Base-by-base conservation (phyloP, 2,113 vertebrate genomes). In the Indicator maculatus region DNA sequence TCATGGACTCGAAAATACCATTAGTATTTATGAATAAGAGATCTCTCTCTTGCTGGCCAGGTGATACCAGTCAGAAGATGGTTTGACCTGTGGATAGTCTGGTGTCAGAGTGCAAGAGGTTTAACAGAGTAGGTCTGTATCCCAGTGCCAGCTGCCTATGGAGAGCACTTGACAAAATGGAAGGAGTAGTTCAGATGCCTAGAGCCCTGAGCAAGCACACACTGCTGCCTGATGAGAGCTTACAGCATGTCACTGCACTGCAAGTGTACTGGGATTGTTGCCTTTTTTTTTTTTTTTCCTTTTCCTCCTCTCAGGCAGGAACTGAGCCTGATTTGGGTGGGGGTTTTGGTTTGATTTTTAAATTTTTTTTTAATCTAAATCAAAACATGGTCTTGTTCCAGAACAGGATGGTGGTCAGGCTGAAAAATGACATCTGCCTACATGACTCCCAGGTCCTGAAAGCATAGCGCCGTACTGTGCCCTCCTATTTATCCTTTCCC, bases 381-480 rank as follows among this genome's bases (percentile, higher is more conserved):
- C 26, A 44, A 58, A 81, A 41, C 13, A 9, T 6, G 8, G 23
- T 45, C 38, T 74, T 8, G 4, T 65, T 79, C 63, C 64, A 38
- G 36, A 31, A 24, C 31, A 31, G 44, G 16, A 39, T 27, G 45
- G 26, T 3, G 13, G 24, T 55, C n/a, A 44, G 47, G 19, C 63
- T 71, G 69, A 60, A 71, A 75, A 50, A 12, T 41, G 41, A 15
- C 53, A 47, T 28, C 36, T 53, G 26, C 30, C 14, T 63, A 19
- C 31, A 69, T 66, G 72, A 33, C 47, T 61, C 6, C 30, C 24
- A 11, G n/a, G 61, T 47, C 73, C 21, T 2, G 0, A 70, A 64
- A 52, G 41, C 1, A 0, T 3, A 45, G 39, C 39, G 61, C 28
- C 23, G 9, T 10, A 7, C 26, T 24, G 21, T 0, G 3, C 56